Evolutionary conservation across 2,888 invertebrate species (phyloP).

Genomic region (Zygothrica quintamaculata): DNA sequence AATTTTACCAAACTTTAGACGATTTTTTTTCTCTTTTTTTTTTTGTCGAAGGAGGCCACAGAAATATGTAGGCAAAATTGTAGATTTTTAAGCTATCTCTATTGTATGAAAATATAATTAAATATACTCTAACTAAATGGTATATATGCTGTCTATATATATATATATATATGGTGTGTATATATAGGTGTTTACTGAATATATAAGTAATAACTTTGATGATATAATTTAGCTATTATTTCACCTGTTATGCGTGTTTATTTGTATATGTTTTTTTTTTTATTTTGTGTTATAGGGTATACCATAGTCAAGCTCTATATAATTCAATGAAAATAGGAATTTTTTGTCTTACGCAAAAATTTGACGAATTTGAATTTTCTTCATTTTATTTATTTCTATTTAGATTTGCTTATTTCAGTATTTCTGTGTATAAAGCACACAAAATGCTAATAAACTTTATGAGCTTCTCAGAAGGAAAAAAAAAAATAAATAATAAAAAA

Average conservation of each 20-base stretch:
- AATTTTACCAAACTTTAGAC: slow-evolving; percentile 27
- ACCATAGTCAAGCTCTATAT: too few relatives aligned
- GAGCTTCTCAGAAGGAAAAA: too few relatives aligned
- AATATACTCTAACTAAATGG: background rate
- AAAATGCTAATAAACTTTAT: too few relatives aligned
- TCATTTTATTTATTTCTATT: slow-evolving; percentile 19
- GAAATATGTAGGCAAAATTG: slow-evolving; percentile 36
- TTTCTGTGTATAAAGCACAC: background rate
- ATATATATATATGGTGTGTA: too few relatives aligned
- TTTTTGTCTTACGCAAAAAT: background rate
- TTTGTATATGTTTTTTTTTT: too few relatives aligned
- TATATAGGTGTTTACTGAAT: too few relatives aligned
- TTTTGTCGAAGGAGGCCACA: slow-evolving; percentile 28
- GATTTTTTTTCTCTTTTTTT: too few relatives aligned
- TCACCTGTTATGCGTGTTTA: too few relatives aligned
- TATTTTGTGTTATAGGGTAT: too few relatives aligned
- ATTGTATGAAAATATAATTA: slow-evolving; percentile 18
- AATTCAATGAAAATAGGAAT: background rate
- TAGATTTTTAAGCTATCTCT: too few relatives aligned
- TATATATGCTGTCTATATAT: background rate
- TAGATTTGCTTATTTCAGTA: background rate
- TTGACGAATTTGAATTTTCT: slow-evolving; percentile 2
- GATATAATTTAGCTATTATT: too few relatives aligned
- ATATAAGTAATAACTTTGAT: too few relatives aligned
- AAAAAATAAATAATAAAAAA: slow-evolving; percentile 11